These are phyloP conservation scores for Tiliacea citrago DNA, from an alignment of 2,888 invertebrate species.

Conservation along the genomic window DNA sequence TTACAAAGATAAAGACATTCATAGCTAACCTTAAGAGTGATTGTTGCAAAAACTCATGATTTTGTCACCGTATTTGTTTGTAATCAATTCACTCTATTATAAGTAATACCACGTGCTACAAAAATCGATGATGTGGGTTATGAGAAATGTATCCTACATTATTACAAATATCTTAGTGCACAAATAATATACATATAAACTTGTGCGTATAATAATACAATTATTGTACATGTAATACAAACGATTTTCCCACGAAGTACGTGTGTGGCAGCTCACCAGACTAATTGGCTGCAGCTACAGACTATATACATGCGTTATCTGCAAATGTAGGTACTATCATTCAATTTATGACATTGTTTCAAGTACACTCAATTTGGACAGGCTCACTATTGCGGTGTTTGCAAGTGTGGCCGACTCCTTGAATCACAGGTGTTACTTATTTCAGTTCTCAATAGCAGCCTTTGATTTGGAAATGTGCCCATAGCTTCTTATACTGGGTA, in stretches of 20 bases:
- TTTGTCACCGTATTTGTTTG: neutral
- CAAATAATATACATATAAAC: slow-evolving; percentile 5
- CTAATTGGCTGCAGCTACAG: neutral
- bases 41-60: neutral
- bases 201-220: slow-evolving; percentile 9
- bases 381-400: neutral
- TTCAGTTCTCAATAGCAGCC: neutral
- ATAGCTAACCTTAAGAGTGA: neutral
- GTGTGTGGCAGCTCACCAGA: neutral
- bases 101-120: neutral
- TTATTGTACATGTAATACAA: neutral
- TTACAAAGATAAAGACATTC: neutral
- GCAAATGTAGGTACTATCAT: no score
- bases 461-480: neutral
- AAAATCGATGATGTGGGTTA: neutral
- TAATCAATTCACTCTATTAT: no score
- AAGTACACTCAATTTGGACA: neutral
- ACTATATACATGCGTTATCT: neutral
- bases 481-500: neutral
- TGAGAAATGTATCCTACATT: neutral
- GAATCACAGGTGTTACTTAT: neutral
- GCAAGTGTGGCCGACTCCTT: neutral
- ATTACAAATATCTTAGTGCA: slow-evolving; percentile 9
- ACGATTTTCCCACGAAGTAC: neutral
- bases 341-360: neutral